Base-by-base conservation (phyloP, 2,797 vertebrate species). In the Spinibarbus caldwelli region DNA sequence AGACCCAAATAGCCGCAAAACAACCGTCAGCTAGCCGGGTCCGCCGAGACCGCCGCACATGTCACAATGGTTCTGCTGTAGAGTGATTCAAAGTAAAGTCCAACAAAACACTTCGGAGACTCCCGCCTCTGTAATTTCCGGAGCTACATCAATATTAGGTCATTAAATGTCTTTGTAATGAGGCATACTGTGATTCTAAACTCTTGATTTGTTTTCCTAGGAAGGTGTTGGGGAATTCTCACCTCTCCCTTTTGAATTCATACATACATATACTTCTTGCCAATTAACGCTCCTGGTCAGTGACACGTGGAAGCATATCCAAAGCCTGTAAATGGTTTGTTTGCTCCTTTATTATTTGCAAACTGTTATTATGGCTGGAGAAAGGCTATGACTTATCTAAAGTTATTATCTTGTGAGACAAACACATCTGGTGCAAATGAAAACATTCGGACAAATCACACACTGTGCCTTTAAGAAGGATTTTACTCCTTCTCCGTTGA, bases 1-100 rank as follows among this genome's bases (percentile, higher is more conserved):
- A 84, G 89, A 90, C 86, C 81, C 78, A 78, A 83, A 84, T 59
- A 67, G 80, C 79, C 7, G 6, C 76, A 72, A 85, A 83, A 84
- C 70, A 86, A 86, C 45, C 6, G 68, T 67, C 66, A 54, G 70
- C 67, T 62, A 73, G 19, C n/a, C 23, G 4, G 14, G 54, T 72
- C 68, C 23, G 1, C 36, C 5, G 68, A 86, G 81, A 86, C 80
- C 73, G 43, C 59, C 36, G 72, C 64, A 29, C 78, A 34, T 49
- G 75, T 73, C 82, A 82, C 78, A 47, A 41, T 62, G 68, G 67
- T 36, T 57, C 68, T 57, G 45, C 34, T 49, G 62, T 43, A 54
- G 31, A 31, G 78, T 70, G 31, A 64, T 45, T 78, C 41, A 82
- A 71, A 78, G 34, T 49, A 23, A 72, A 64, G 72, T 73, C 77